phyloP scores from a whole-genome alignment of 2,113 vertebrate genomes.

The Copsychus sechellarum region DNA sequence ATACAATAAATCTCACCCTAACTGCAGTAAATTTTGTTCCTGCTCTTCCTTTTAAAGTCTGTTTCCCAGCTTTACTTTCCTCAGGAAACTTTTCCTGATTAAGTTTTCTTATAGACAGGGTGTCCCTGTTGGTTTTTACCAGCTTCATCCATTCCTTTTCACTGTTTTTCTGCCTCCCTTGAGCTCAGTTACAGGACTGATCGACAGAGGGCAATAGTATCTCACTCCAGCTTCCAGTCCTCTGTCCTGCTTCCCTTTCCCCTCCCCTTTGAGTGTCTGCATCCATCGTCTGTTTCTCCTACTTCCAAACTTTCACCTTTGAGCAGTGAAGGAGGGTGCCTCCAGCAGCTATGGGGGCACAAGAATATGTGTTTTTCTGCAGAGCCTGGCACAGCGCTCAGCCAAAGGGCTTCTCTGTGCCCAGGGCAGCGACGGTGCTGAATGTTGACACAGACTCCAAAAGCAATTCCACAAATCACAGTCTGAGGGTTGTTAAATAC shows the following conservation, averaged over 20 bases:
- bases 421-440: neutral
- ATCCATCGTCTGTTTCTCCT: neutral
- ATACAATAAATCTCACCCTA: neutral
- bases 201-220: neutral
- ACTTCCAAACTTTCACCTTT: neutral
- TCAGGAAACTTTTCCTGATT: neutral
- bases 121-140: neutral
- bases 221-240: neutral
- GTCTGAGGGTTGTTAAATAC: neutral
- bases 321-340: neutral
- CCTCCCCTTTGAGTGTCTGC: neutral
- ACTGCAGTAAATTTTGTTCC: neutral
- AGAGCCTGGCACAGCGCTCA: neutral
- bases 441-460: fast-evolving
- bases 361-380: neutral
- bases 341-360: neutral
- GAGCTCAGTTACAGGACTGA: neutral
- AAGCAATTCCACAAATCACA: neutral
- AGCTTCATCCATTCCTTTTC: neutral
- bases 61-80: neutral
- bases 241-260: neutral
- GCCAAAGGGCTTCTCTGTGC: neutral
- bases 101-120: neutral
- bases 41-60: neutral
- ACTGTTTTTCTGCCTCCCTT: neutral